Base-by-base conservation (phyloP, 2,888 invertebrate species). In the Caenorhabditis wallacei region DNA sequence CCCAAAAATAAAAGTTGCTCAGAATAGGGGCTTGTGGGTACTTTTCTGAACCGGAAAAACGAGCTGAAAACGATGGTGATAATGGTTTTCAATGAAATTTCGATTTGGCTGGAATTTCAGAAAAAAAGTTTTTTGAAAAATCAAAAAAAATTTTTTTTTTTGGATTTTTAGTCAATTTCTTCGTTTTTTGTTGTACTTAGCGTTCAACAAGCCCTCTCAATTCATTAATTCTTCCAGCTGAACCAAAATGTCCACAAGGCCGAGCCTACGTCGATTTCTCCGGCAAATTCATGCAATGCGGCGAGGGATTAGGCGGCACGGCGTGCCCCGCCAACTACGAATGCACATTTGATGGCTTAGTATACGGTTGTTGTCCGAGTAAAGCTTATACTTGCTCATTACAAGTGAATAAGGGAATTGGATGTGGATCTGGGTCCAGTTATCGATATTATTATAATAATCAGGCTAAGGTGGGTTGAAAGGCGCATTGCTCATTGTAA, bases 301-400 rank as follows among this genome's bases (percentile, higher is more conserved):
- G 85, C 0, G 86, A 86, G 26, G 85, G 86, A 0, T 37, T 84
- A 2, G 85, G 85, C 20, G 80, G 71, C 1, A 82, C 84, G 8
- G 71, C 84, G 11, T 89, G 89, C 40, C 88, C 89, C 0, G 81
- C 86, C 46, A 88, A 88, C 56, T 88, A 88, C 61, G 89, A 89
- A 57, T 89, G 89, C 70, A 69, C 72, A 0, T 87, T 88, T 59
- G 87, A 89, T 56, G 89, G 89, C 0, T 63, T 86, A 20, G 84
- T 86, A 2, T 85, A 85, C 51, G 89, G 88, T n/a, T 89, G 89
- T 69, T 89, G 89, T 63, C 87, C 89, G 0, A 84, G 76, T 20
- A 86, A 88, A 61, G 88, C 87, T 0, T 88, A 88, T 61, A 87
- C 86, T 0, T 88, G 88, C 48, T 86, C 86, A 24, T 80, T 88